Evolutionary conservation across 1,140 invertebrate species (phyloP).

Genomic region (Euura saliciscinereae): DNA sequence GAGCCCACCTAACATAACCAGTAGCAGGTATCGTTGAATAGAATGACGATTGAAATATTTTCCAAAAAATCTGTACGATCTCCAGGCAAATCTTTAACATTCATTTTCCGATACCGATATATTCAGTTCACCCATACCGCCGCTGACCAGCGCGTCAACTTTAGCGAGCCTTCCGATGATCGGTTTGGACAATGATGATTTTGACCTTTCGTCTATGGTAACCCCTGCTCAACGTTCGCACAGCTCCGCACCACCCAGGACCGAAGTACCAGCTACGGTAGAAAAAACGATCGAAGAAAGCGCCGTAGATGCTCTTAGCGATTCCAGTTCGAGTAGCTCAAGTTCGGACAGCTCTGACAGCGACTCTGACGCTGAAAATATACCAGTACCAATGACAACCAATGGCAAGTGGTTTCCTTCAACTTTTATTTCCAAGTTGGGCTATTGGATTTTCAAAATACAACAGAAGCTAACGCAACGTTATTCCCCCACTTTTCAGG

Average conservation of each 20-base stretch:
- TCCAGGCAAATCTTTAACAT: conserved; percentile 13
- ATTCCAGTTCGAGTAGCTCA: conserved; percentile 51
- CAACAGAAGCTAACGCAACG: conserved; percentile 15
- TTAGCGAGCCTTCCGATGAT: conserved; percentile 80
- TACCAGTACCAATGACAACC: conserved; percentile 27
- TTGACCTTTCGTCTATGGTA: conserved; percentile 30
- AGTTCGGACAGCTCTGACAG: conserved; percentile 53
- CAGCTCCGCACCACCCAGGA: conserved; percentile 36
- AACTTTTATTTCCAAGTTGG: conserved; percentile 19
- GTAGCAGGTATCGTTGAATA: conserved; percentile 49
- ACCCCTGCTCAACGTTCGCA: conserved; percentile 32
- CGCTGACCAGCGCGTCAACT: conserved; percentile 64
- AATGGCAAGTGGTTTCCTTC: conserved; percentile 34
- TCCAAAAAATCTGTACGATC: conserved; percentile 1
- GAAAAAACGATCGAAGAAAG: conserved; percentile 18
- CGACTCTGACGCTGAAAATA: conserved; percentile 48
- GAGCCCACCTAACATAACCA: conserved; percentile 57
- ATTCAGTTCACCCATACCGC: conserved; percentile 63
- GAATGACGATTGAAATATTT: neutral
- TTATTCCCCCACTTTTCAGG: conserved; percentile 43
- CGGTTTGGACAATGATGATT: conserved; percentile 68
- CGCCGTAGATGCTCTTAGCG: conserved; percentile 38
- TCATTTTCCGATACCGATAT: conserved; percentile 17
- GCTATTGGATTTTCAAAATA: conserved; percentile 20
- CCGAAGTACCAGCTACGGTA: conserved; percentile 29